Evolutionary conservation across 1,140 invertebrate genomes (phyloP).

Genomic region (Brachionus angularis): DNA sequence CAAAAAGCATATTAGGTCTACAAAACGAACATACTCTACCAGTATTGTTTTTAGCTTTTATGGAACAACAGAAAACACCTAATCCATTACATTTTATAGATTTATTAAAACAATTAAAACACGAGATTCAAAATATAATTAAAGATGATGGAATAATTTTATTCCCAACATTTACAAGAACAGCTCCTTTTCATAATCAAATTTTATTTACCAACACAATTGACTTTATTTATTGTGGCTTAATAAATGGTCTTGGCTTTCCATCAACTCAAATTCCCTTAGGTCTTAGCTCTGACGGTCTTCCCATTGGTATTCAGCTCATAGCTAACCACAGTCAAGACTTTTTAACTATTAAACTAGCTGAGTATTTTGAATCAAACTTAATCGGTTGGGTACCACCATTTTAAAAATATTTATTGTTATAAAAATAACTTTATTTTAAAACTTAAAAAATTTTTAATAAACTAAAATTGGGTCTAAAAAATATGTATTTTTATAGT

Average conservation of each 20-base stretch:
- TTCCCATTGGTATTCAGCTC: constrained; percentile 83
- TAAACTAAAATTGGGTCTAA: too few species aligned
- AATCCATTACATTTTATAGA: constrained; percentile 45
- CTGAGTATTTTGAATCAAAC: constrained; percentile 68
- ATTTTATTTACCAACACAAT: constrained; percentile 69
- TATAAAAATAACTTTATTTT: too few species aligned
- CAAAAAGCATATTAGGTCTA: constrained; percentile 31
- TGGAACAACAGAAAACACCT: constrained; percentile 62
- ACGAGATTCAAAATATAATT: constrained; percentile 51
- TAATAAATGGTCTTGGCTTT: constrained; percentile 79
- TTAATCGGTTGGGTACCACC: constrained; percentile 34
- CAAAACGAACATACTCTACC: constrained; percentile 77
- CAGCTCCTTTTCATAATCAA: constrained; percentile 79
- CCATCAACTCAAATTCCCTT: constrained; percentile 81
- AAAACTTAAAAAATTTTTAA: too few species aligned
- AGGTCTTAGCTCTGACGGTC: constrained; percentile 74
- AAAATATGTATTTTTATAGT: too few species aligned
- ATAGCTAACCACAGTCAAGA: constrained; percentile 73
- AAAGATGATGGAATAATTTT: constrained; percentile 73
- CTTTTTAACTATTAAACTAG: constrained; percentile 74
- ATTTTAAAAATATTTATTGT: too few species aligned
- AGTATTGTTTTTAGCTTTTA: constrained; percentile 68
- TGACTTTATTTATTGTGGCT: constrained; percentile 80
- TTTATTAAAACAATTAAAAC: constrained; percentile 50
- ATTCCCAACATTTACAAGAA: constrained; percentile 73